Evolutionary conservation across 1,140 invertebrate species (phyloP).

Genomic region (Venustaconcha ellipsiformis): DNA sequence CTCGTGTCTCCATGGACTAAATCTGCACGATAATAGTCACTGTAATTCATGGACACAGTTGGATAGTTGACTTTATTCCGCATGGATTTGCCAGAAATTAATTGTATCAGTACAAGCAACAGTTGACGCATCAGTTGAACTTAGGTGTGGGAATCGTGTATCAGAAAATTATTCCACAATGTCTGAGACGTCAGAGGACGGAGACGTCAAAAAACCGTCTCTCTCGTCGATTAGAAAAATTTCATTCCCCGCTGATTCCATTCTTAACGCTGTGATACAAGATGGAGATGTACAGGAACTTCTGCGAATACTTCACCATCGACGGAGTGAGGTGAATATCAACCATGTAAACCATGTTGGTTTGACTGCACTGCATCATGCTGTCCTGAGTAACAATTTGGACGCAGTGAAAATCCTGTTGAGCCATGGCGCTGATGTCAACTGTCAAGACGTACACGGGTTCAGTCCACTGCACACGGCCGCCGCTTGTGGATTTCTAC

Average conservation of each 20-base stretch:
- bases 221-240: slow-evolving; percentile 22
- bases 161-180: no score
- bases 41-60: no score
- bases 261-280: slow-evolving; percentile 58
- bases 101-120: no score
- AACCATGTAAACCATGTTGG: slow-evolving; percentile 58
- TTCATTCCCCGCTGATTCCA: slow-evolving; percentile 58
- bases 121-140: no score
- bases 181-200: no score
- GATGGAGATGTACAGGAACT: slow-evolving; percentile 58
- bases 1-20: no score
- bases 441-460: slow-evolving; percentile 97
- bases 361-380: slow-evolving; percentile 60
- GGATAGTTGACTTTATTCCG: no score
- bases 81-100: no score
- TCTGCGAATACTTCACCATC: slow-evolving; percentile 39
- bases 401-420: slow-evolving; percentile 99
- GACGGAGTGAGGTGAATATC: slow-evolving; percentile 41
- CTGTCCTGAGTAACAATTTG: slow-evolving; percentile 78
- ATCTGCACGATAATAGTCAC: no score
- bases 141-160: no score
- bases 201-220: no score
- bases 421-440: slow-evolving; percentile 93
- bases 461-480: slow-evolving; percentile 99
- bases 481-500: slow-evolving; percentile 91